Conservation (phyloP, 1,140 invertebrate genomes). For the Platyura marginata region DNA sequence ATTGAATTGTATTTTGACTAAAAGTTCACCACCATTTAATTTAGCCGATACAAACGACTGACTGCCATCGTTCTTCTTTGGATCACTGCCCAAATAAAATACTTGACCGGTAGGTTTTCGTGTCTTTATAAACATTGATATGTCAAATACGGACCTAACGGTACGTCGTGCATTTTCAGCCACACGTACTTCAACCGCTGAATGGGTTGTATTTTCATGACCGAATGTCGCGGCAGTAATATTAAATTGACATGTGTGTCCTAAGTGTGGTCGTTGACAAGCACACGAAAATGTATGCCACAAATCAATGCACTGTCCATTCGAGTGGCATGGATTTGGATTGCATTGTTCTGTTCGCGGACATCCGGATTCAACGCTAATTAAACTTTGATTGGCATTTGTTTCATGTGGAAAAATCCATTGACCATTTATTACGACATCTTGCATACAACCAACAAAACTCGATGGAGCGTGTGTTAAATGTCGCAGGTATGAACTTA, state of each 20-base stretch:
- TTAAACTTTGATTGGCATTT: slow-evolving; percentile 15
- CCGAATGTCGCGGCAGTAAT: slow-evolving; percentile 83
- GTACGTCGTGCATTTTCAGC: slow-evolving; percentile 41
- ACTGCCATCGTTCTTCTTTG: slow-evolving; percentile 18
- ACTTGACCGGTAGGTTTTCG: slow-evolving; percentile 64
- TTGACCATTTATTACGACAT: slow-evolving; percentile 68
- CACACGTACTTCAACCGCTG: slow-evolving; percentile 54
- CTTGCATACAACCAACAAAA: slow-evolving; percentile 83
- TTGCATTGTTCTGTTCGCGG: slow-evolving; percentile 59
- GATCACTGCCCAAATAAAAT: slow-evolving; percentile 68
- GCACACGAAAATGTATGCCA: slow-evolving; percentile 76
- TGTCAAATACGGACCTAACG: slow-evolving; percentile 61
- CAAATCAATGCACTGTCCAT: slow-evolving; percentile 70
- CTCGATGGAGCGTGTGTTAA: slow-evolving; percentile 49
- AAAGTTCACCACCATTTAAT: slow-evolving; percentile 53
- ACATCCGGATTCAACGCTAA: slow-evolving; percentile 49
- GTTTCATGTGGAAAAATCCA: slow-evolving; percentile 35
- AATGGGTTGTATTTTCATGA: slow-evolving; percentile 55
- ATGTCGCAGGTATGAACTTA: slow-evolving; percentile 36
- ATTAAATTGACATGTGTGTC: slow-evolving; percentile 70
- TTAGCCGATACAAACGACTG: slow-evolving; percentile 53
- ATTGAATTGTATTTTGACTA: slow-evolving; percentile 61
- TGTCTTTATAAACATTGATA: slow-evolving; percentile 85
- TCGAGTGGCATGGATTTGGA: slow-evolving; percentile 70
- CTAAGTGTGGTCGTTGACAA: slow-evolving; percentile 72